Base-by-base conservation (phyloP, 1,140 invertebrate species). In the Orchestia grillus region DNA sequence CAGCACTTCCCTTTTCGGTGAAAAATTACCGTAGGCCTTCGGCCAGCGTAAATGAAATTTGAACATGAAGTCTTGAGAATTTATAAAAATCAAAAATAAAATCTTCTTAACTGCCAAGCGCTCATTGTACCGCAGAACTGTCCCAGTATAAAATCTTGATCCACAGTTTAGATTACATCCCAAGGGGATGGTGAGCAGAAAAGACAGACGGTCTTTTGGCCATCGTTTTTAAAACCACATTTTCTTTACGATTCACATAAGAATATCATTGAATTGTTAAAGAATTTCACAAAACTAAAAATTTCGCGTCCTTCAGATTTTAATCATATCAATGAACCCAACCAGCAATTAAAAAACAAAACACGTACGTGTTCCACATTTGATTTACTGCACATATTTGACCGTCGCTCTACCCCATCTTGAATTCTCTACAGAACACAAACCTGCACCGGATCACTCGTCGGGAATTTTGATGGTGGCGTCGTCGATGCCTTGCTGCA, bases 401-500 rank as follows among this genome's bases (percentile, higher is more conserved):
- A 15, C 62, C 62, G 28, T 3, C 47, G 15, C 3, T 77, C 62
- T 3, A 3, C 36, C 36, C 28, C 15, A 28, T 77, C 62, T 28
- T 28, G 36, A 77, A 36, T 15, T 36, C 62, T 3, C 62, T 36
- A 36, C 36, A 36, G 36, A 77, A 77, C 53, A 77, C 28, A 96
- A 87, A 92, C 95, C 87, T 96, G 47, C 88, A 87, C 45, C 47
- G 87, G 45, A 95, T 44, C n/a, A 53, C 95, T 45, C 42, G 62
- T 92, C 88, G 77, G 44, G 95, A 44, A 94, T 44, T 47, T 94
- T 94, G 44, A 45, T 94, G 92, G 92, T 47, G 43, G 92, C 92
- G 43, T 40, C 41, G 92, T 94, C 92, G 44, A 94, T 94, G 92
- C 44, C 44, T 19, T 44, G 41, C 44, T 94, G 92, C 92, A 94